These are phyloP conservation scores for Lycodopsis pacificus DNA, from an alignment of 2,797 vertebrate species.

Conservation along the genomic window DNA sequence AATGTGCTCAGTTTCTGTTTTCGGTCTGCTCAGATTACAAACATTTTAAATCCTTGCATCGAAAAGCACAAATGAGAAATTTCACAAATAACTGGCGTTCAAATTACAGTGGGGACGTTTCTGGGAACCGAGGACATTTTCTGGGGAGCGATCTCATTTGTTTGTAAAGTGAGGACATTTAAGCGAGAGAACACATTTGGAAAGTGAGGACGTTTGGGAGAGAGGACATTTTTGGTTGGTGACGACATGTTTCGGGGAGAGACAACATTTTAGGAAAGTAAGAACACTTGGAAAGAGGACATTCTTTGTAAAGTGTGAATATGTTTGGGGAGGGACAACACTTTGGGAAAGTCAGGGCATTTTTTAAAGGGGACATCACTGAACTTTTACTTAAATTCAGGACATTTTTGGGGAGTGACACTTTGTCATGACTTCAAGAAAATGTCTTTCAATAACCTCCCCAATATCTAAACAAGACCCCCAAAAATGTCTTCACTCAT, in stretches of 20 bases:
- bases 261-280: not conserved
- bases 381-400: too few relatives aligned
- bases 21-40: not conserved
- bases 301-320: too few relatives aligned
- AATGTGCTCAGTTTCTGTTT: not conserved
- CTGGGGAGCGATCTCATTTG: not conserved
- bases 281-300: too few relatives aligned
- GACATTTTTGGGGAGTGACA: too few relatives aligned
- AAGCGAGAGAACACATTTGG: not conserved
- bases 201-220: not conserved
- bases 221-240: not conserved
- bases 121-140: not conserved
- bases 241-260: not conserved
- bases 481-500: too few relatives aligned
- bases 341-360: not conserved
- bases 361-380: not conserved
- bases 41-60: not conserved
- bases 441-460: too few relatives aligned
- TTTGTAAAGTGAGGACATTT: not conserved
- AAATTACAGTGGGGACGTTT: not conserved
- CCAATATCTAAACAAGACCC: too few relatives aligned
- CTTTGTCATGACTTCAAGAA: too few relatives aligned
- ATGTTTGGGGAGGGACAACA: not conserved
- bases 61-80: not conserved
- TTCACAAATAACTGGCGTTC: not conserved